Percentiles rank a stretch among this genome's conserved stretches.
Evolutionary conservation across 1,140 invertebrate species (phyloP).

Genomic region (Cotesia chilonis): DNA sequence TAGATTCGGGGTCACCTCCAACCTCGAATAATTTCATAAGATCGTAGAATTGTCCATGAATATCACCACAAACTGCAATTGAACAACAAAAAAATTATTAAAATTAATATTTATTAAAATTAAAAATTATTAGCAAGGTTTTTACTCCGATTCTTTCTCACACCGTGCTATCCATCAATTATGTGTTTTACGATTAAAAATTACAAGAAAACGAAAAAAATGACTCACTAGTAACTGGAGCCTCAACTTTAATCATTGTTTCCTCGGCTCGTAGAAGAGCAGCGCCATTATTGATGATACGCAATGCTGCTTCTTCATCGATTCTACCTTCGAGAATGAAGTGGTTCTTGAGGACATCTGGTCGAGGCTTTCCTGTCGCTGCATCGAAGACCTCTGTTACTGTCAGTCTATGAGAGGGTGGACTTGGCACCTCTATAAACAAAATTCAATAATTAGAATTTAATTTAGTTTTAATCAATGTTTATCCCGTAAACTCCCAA

Average conservation of each 20-base stretch:
- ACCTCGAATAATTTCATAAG: constrained; percentile 99
- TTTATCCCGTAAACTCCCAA: neutral
- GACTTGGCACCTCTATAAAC: constrained; percentile 88
- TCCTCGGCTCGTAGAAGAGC: constrained; percentile 95
- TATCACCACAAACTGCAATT: constrained; percentile 78
- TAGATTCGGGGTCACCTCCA: constrained; percentile 95
- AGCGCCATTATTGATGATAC: constrained; percentile 98
- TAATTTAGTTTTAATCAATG: neutral
- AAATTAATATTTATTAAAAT: neutral
- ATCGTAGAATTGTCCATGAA: constrained; percentile 91
- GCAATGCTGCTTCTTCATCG: constrained; percentile 95
- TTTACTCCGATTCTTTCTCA: too few species aligned
- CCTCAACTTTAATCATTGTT: constrained; percentile 99
- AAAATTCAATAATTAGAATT: constrained; percentile 29
- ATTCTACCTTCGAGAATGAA: constrained; percentile 98
- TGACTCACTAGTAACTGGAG: constrained; percentile 90
- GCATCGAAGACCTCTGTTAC: constrained; percentile 96
- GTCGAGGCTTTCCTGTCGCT: constrained; percentile 90
- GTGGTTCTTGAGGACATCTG: constrained; percentile 97
- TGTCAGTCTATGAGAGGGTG: constrained; percentile 95
- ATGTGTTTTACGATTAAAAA: too few species aligned
- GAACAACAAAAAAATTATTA: constrained; percentile 42
- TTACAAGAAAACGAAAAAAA: too few species aligned
- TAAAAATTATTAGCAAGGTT: too few species aligned
- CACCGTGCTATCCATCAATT: too few species aligned